Evolutionary conservation across 2,888 invertebrate species (phyloP).

Genomic region (Diadegma fenestrale): DNA sequence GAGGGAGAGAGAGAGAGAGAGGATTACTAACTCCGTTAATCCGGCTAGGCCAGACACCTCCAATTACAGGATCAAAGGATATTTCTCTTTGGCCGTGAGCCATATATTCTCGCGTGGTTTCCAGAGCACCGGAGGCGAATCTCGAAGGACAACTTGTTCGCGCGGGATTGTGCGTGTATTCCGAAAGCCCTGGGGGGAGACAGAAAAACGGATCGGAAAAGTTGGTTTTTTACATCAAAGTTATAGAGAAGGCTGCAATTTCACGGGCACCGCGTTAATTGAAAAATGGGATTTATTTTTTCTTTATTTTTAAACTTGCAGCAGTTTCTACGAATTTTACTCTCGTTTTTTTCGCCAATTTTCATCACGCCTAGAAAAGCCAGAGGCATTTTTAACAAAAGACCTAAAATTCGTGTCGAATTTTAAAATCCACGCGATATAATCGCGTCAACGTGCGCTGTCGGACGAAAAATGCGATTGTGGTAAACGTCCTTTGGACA

Average conservation of each 20-base stretch:
- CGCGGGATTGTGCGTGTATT: slow-evolving; percentile 27
- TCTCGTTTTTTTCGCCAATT: too few species aligned
- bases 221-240: slow-evolving; percentile 57
- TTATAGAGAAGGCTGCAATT: slow-evolving; percentile 59
- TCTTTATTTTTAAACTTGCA: slow-evolving; percentile 9
- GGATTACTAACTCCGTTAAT: slow-evolving; percentile 63
- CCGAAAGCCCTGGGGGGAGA: slow-evolving; percentile 24
- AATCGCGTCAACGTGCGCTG: not conserved
- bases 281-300: slow-evolving; percentile 53
- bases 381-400: slow-evolving; percentile 40
- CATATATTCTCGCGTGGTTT: slow-evolving; percentile 35
- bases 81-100: slow-evolving; percentile 51
- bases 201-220: slow-evolving; percentile 54
- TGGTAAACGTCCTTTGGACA: slow-evolving; percentile 36
- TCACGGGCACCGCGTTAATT: slow-evolving; percentile 64
- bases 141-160: slow-evolving; percentile 63
- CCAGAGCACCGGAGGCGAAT: slow-evolving; percentile 61
- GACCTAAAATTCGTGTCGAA: not conserved
- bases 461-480: not conserved
- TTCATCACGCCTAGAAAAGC: slow-evolving; percentile 38
- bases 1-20: slow-evolving; percentile 43
- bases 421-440: not conserved
- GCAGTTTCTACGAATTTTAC: not conserved
- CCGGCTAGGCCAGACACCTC: slow-evolving; percentile 74
- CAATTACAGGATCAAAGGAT: slow-evolving; percentile 80